These are phyloP conservation scores for Helicorthomorpha holstii DNA, from an alignment of 1,140 invertebrate genomes.

Conservation along the genomic window DNA sequence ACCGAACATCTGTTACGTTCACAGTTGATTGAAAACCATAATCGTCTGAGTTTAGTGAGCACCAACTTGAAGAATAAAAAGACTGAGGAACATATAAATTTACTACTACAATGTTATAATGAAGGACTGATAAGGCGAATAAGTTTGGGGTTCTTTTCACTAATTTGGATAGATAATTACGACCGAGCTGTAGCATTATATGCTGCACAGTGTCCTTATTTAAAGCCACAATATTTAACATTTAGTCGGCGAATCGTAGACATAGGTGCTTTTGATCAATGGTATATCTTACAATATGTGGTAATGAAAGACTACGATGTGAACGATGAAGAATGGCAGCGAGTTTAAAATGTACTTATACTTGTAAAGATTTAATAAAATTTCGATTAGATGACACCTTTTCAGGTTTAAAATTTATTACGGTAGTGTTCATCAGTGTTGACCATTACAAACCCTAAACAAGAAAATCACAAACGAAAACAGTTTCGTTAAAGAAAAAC, in stretches of 20 bases:
- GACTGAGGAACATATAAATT: constrained; percentile 42
- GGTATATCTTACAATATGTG: constrained; percentile 47
- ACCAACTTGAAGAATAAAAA: constrained; percentile 43
- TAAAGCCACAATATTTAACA: constrained; percentile 39
- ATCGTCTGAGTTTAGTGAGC: constrained; percentile 45
- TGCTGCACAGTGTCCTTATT: constrained; percentile 49
- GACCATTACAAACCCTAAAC: no score
- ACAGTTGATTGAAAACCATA: constrained; percentile 34
- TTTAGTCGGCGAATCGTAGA: constrained; percentile 50
- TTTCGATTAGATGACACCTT: no score
- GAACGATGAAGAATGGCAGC: constrained; percentile 39
- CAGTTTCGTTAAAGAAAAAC: no score
- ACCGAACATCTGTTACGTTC: constrained; percentile 40
- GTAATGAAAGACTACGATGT: constrained; percentile 62
- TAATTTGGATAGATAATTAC: constrained; percentile 55
- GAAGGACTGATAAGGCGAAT: constrained; percentile 41
- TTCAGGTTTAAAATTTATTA: no score
- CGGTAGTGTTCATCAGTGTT: no score
- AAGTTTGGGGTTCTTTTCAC: constrained; percentile 47
- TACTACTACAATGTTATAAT: constrained; percentile 42
- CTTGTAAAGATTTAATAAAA: no score
- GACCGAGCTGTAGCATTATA: constrained; percentile 44
- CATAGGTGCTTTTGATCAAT: constrained; percentile 53
- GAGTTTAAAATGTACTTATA: no score
- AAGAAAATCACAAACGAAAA: no score